Evolutionary conservation across 1,140 invertebrate genomes (phyloP).

Genomic region (Conus ventricosus): DNA sequence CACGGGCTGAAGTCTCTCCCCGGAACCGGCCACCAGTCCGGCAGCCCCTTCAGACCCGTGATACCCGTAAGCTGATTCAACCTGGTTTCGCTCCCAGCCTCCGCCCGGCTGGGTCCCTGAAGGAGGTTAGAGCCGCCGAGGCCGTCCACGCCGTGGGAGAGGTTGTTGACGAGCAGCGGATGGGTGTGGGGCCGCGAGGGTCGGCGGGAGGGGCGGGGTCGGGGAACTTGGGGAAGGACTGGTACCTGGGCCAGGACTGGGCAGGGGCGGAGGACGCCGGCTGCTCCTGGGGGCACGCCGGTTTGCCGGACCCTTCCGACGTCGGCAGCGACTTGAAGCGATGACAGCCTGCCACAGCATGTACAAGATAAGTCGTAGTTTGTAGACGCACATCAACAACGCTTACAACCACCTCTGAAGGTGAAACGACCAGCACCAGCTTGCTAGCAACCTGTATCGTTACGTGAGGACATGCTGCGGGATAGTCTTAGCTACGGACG

Average conservation of each 20-base stretch:
- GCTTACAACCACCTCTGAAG: no score
- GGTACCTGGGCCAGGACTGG: conserved; percentile 29
- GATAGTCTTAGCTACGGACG: no score
- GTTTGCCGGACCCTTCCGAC: background rate
- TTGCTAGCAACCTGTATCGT: no score
- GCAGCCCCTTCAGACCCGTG: background rate
- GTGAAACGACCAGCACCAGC: no score
- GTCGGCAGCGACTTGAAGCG: conserved; percentile 25
- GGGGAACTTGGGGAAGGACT: background rate
- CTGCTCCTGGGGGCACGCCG: background rate
- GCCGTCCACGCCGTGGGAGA: background rate
- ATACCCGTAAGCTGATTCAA: background rate
- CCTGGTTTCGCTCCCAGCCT: background rate
- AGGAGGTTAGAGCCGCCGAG: background rate
- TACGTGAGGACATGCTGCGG: no score
- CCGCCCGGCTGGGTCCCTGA: background rate
- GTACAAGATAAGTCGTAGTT: no score
- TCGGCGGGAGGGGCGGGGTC: background rate
- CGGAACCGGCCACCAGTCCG: background rate
- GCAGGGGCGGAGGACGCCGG: background rate
- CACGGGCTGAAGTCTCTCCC: background rate
- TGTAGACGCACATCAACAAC: no score
- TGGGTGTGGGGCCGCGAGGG: background rate
- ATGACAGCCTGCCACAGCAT: conserved; percentile 1
- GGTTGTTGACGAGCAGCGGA: conserved; percentile 10